These are phyloP conservation scores for Luehdorfia chinensis DNA, from an alignment of 1,140 invertebrate genomes.

Conservation along the genomic window DNA sequence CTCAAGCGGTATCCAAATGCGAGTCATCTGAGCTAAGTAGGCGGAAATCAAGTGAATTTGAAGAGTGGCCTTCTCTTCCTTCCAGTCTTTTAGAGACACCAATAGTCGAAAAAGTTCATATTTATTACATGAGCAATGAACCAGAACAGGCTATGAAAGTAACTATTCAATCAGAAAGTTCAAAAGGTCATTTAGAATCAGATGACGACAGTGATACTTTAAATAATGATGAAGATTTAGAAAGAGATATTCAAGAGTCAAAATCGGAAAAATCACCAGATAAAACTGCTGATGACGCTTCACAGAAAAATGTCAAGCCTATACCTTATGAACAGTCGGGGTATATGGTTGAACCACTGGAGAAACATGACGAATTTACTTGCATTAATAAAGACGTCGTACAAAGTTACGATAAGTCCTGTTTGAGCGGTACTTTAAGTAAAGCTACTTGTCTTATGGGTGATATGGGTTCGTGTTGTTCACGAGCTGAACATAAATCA, in stretches of 20 bases:
- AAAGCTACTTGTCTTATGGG: conserved; percentile 76
- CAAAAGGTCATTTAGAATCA: conserved; percentile 77
- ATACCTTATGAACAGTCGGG: conserved; percentile 73
- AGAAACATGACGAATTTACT: conserved; percentile 57
- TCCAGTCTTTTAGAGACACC: conserved; percentile 82
- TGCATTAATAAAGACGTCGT: conserved; percentile 64
- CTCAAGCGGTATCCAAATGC: conserved; percentile 35
- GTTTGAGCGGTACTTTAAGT: conserved; percentile 76
- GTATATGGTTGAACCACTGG: conserved; percentile 74
- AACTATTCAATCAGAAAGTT: conserved; percentile 80
- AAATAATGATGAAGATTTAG: conserved; percentile 77
- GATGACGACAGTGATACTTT: conserved; percentile 79
- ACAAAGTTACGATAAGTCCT: conserved; percentile 76
- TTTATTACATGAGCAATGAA: conserved; percentile 88
- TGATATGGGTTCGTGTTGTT: conserved; percentile 70
- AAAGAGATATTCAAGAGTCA: conserved; percentile 67
- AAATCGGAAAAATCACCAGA: conserved; percentile 55
- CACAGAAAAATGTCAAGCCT: conserved; percentile 44
- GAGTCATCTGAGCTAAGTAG: conserved; percentile 47
- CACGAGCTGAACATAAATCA: conserved; percentile 62
- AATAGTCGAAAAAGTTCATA: conserved; percentile 88
- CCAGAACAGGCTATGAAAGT: conserved; percentile 84
- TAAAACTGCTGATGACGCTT: conserved; percentile 25
- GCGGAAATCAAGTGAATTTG: conserved; percentile 79
- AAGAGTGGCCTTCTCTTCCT: conserved; percentile 88